phyloP scores from a whole-genome alignment of 2,797 vertebrate genomes.

The Paramormyrops hopkinsi region DNA sequence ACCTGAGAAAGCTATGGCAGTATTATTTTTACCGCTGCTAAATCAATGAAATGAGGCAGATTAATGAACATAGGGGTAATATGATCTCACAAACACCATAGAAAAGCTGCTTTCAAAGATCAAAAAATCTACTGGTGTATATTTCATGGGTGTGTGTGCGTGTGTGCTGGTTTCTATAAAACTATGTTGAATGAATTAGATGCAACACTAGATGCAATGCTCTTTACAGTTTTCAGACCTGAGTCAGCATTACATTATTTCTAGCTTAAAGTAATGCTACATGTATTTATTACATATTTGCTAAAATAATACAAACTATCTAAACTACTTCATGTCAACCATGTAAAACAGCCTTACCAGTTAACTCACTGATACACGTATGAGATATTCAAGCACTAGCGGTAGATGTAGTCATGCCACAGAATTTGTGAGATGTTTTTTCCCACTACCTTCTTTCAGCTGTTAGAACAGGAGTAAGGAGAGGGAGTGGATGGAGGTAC shows the following conservation, averaged over 20 bases:
- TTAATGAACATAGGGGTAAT: neutral
- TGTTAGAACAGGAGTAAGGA: neutral
- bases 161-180: neutral
- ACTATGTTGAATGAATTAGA: neutral
- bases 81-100: neutral
- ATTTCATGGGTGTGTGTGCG: neutral
- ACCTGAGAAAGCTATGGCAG: neutral
- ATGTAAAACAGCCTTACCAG: neutral
- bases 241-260: neutral
- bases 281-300: neutral
- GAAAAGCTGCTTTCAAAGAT: neutral
- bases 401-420: neutral
- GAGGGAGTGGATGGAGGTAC: constrained; percentile 47
- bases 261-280: neutral
- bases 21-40: neutral
- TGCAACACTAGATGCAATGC: neutral
- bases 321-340: neutral
- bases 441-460: neutral
- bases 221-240: neutral
- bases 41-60: neutral
- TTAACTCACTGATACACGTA: neutral
- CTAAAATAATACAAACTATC: neutral
- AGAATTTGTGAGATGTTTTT: neutral
- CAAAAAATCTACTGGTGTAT: neutral
- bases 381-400: neutral